Percentiles rank a stretch among this genome's conserved stretches.
phyloP scores from a whole-genome alignment of 2,888 invertebrate species.

The Eupithecia inturbata region DNA sequence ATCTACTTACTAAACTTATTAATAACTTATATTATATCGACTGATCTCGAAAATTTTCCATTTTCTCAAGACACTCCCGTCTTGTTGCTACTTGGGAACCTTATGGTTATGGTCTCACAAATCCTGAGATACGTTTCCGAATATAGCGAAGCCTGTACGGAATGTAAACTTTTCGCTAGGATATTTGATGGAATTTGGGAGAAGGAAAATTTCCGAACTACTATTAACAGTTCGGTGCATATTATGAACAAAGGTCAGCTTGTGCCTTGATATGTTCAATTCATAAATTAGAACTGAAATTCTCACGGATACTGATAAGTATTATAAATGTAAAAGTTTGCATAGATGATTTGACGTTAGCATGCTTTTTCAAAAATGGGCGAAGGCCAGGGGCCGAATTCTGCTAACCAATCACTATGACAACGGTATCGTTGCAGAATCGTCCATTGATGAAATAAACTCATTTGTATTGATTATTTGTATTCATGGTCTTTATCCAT shows the following conservation, averaged over 20 bases:
- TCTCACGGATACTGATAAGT: too few species aligned
- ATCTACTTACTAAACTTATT: background rate
- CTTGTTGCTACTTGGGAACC: conserved; percentile 27
- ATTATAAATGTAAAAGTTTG: too few species aligned
- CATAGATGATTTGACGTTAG: too few species aligned
- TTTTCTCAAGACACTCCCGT: conserved; percentile 26
- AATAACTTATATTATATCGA: background rate
- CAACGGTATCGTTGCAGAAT: too few species aligned
- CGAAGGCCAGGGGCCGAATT: too few species aligned
- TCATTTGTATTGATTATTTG: too few species aligned
- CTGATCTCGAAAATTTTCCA: conserved; percentile 21
- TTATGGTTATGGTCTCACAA: conserved; percentile 34
- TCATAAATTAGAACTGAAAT: background rate
- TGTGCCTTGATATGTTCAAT: background rate
- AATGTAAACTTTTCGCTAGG: conserved; percentile 24
- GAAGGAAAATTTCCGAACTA: conserved; percentile 2
- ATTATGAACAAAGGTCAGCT: background rate
- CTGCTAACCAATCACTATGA: too few species aligned
- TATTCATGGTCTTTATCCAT: too few species aligned
- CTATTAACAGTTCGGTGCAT: background rate
- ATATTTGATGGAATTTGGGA: conserved; percentile 26
- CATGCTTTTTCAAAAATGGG: too few species aligned
- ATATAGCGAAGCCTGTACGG: conserved; percentile 14
- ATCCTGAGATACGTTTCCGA: conserved; percentile 34
- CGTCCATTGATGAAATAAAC: too few species aligned